These are phyloP conservation scores for Brachypteracias leptosomus DNA, from an alignment of 2,113 vertebrate genomes.

Conservation along the genomic window DNA sequence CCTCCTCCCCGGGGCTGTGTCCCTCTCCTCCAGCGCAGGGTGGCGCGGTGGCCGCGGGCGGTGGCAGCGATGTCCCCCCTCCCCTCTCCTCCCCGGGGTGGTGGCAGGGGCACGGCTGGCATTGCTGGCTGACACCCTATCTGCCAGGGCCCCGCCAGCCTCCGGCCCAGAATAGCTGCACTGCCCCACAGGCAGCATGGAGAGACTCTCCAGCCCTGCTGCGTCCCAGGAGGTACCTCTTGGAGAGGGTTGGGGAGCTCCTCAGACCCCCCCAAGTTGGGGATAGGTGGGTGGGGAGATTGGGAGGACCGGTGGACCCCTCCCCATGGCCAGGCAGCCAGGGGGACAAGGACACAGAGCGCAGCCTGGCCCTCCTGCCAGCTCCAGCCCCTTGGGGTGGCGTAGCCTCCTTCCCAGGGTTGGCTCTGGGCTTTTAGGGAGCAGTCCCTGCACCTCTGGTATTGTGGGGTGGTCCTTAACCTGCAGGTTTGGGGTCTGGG, in stretches of 20 bases:
- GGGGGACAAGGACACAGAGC: neutral
- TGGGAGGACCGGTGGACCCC: neutral
- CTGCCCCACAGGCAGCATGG: conserved; percentile 44
- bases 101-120: conserved; percentile 31
- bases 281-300: neutral
- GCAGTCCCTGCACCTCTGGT: neutral
- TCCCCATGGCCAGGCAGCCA: accelerated
- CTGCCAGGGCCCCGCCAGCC: conserved; percentile 23
- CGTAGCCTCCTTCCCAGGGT: neutral
- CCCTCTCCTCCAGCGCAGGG: neutral
- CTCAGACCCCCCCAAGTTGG: accelerated
- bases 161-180: conserved; percentile 61
- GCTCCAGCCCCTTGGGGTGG: neutral
- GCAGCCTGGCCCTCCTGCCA: neutral
- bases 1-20: neutral
- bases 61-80: neutral
- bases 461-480: neutral
- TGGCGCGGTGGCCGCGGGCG: neutral
- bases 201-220: neutral
- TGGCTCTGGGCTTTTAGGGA: neutral
- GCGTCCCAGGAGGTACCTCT: conserved; percentile 55
- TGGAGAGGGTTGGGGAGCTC: neutral
- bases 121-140: conserved; percentile 51
- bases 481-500: neutral
- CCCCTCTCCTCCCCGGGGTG: neutral